Evolutionary conservation across 2,888 invertebrate genomes (phyloP).

Genomic region (Ischnus inquisitorius): DNA sequence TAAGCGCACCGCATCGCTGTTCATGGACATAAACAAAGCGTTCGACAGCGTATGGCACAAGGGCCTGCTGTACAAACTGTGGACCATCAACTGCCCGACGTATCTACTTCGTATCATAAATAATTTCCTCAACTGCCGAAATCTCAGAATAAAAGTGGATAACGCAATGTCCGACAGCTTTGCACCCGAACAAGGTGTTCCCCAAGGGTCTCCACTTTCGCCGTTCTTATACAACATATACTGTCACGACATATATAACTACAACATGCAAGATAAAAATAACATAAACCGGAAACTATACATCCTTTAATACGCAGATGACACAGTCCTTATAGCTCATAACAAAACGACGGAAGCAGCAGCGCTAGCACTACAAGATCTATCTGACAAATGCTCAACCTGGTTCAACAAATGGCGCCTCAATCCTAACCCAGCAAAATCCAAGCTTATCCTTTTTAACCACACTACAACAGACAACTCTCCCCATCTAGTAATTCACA

Average conservation of each 20-base stretch:
- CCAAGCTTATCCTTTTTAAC: not conserved
- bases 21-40: too few species aligned
- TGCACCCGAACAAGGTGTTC: conserved; percentile 39
- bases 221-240: not conserved
- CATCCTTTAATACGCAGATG: not conserved
- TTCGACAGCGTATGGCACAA: too few species aligned
- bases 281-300: not conserved
- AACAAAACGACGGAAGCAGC: not conserved
- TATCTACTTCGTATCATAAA: not conserved
- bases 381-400: not conserved
- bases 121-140: not conserved
- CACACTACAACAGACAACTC: not conserved
- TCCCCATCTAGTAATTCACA: not conserved
- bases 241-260: not conserved
- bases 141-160: conserved; percentile 3
- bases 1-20: conserved; percentile 43
- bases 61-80: conserved; percentile 69
- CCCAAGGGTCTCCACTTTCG: not conserved
- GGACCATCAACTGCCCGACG: conserved; percentile 2
- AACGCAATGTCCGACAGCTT: conserved; percentile 22
- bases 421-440: not conserved
- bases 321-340: not conserved
- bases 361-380: not conserved
- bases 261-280: not conserved
- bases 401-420: not conserved